Evolutionary conservation across 2,888 invertebrate genomes (phyloP).

Genomic region (Drosophila meridionalis): DNA sequence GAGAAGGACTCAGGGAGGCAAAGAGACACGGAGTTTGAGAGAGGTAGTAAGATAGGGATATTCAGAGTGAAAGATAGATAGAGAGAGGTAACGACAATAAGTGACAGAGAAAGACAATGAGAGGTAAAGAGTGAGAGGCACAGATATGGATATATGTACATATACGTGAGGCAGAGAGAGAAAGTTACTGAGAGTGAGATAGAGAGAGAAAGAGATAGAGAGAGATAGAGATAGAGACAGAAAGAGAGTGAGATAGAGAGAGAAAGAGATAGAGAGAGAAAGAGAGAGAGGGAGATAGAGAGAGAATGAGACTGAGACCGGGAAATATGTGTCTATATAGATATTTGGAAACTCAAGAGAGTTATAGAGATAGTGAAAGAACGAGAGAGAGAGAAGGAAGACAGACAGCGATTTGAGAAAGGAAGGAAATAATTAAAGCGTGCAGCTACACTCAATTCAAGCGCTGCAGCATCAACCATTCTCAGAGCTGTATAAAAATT

Average conservation of each 20-base stretch:
- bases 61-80: not conserved
- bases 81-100: not conserved
- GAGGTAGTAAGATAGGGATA: not conserved
- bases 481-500: not conserved
- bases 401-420: not conserved
- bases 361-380: not conserved
- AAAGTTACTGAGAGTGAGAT: not conserved
- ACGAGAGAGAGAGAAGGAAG: not conserved
- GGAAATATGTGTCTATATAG: too few relatives aligned
- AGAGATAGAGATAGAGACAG: not conserved
- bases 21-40: not conserved
- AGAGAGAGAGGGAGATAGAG: not conserved
- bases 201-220: not conserved
- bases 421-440: not conserved
- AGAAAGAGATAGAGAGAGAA: not conserved
- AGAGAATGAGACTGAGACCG: not conserved
- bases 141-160: too few relatives aligned
- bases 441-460: not conserved
- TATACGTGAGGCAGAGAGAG: not conserved
- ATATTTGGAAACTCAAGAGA: too few relatives aligned
- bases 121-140: not conserved
- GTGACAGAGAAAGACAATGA: not conserved
- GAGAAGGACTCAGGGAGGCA: not conserved
- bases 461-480: not conserved
- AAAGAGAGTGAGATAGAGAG: not conserved